Evolutionary conservation across 2,888 invertebrate genomes (phyloP).

Genomic region (Harpalus rubripes): DNA sequence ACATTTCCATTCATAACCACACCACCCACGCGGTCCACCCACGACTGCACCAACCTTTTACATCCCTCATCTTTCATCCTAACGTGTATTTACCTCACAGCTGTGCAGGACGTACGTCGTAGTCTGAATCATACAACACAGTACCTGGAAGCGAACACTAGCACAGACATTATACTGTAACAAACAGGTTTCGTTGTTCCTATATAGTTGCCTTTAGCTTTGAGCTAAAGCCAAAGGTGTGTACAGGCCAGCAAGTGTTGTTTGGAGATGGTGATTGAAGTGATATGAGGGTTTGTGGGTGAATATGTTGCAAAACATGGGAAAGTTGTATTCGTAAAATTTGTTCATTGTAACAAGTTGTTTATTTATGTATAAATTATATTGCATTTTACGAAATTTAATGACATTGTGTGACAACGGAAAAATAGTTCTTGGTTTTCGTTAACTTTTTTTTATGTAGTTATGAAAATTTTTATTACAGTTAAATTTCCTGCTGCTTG

Average conservation of each 20-base stretch:
- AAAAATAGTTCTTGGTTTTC: too few relatives aligned
- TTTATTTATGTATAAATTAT: too few relatives aligned
- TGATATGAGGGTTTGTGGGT: too few relatives aligned
- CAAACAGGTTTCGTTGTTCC: constrained; percentile 29
- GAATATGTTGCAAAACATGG: too few relatives aligned
- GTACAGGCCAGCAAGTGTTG: background rate
- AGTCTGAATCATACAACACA: background rate
- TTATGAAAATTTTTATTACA: too few relatives aligned
- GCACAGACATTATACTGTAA: constrained; percentile 14
- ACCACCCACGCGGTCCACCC: background rate
- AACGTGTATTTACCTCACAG: background rate
- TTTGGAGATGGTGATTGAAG: background rate
- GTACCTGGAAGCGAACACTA: constrained; percentile 24
- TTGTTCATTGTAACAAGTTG: too few relatives aligned
- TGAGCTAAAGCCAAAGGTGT: background rate
- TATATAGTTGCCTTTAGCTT: background rate
- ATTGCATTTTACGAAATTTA: too few relatives aligned
- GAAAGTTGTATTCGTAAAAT: too few relatives aligned
- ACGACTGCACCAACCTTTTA: background rate
- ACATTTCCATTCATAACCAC: background rate
- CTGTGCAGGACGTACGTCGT: constrained; percentile 13
- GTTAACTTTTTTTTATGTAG: too few relatives aligned
- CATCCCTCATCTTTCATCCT: background rate
- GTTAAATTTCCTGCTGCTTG: too few relatives aligned
- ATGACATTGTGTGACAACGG: too few relatives aligned